Base-by-base conservation (phyloP, 2,113 vertebrate genomes). In the Stigmatopora argus region DNA sequence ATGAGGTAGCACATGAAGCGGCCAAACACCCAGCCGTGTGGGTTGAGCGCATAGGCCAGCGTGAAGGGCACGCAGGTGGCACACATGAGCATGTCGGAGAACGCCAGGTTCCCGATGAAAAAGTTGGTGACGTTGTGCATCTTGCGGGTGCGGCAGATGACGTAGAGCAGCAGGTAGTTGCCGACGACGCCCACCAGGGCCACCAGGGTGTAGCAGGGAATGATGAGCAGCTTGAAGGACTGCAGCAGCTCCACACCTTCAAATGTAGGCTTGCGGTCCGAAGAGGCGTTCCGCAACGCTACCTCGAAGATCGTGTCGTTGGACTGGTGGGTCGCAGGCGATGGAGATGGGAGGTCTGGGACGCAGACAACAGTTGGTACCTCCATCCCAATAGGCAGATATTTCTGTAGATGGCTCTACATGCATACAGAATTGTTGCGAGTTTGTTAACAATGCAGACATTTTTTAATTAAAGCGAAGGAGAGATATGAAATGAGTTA, bases 91-190 rank as follows among this genome's bases (percentile, higher is more conserved):
- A 94, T 93, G 85, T 94, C 94, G 0, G 93, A 94, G 81, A 94
- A 94, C 12, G 94, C 94, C 86, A 95, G 78, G 85, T 94, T 95
- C 9, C 93, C 94, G 3, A 94, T 94, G 72, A 95, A 94, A 72
- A 95, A 93, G 88, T 95, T 95, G 85, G 93, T 95, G 78, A 93
- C 91, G 0, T 93, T 94, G 89, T 94, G 93, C 93, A 95, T 95
- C 88, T 93, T 95, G 78, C 90, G 93, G 34, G 90, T 92, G 83
- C 88, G 87, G 68, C 93, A 95, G 73, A 95, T 95, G 77, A 94
- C 91, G 0, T 94, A 93, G 23, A 94, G 89, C 57, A 94, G 90
- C 75, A 94, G 86, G 66, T 94, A 94, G 85, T 95, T 95, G 46
- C 94, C 94, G 0, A 93, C 87, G 60, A 95, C 73, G 7, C 93